Evolutionary conservation across 2,113 vertebrate genomes (phyloP).

Genomic region (Epinephelus moara): DNA sequence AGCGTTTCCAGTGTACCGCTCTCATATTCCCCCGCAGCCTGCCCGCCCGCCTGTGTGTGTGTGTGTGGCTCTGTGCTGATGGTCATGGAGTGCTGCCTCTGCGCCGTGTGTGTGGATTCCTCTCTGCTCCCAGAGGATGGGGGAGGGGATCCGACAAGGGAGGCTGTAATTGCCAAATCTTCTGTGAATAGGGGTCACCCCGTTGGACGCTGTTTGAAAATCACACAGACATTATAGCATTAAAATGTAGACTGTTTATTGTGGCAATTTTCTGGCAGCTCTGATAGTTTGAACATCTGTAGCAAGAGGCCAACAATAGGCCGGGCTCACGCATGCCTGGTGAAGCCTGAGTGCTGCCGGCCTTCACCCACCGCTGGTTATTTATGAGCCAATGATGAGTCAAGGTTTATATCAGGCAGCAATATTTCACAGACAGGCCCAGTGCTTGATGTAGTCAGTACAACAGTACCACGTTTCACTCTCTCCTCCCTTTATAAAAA

Average conservation of each 20-base stretch:
- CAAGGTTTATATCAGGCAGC: constrained; percentile 69
- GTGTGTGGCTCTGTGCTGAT: constrained; percentile 67
- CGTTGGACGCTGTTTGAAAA: constrained; percentile 69
- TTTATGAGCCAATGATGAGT: constrained; percentile 76
- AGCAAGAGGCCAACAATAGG: constrained; percentile 52
- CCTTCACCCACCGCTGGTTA: constrained; percentile 67
- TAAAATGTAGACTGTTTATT: constrained; percentile 60
- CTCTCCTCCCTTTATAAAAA: constrained; percentile 41
- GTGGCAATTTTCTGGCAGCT: constrained; percentile 59
- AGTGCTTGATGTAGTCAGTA: constrained; percentile 17
- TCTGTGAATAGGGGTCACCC: constrained; percentile 80
- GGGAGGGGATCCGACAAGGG: constrained; percentile 78
- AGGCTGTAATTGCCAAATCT: constrained; percentile 84
- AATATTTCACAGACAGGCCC: constrained; percentile 46
- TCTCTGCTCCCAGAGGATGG: constrained; percentile 77
- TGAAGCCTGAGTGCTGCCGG: constrained; percentile 39
- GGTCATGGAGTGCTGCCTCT: constrained; percentile 79
- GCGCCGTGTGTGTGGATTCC: constrained; percentile 77
- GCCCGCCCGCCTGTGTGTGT: constrained; percentile 45
- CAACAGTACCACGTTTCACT: constrained; percentile 32
- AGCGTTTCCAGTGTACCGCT: constrained; percentile 73
- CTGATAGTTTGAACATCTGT: constrained; percentile 67
- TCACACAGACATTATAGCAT: constrained; percentile 66
- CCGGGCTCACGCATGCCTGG: constrained; percentile 23
- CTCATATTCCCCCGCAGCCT: constrained; percentile 75